phyloP scores from a whole-genome alignment of 2,888 invertebrate genomes.

The Papilio demoleus region DNA sequence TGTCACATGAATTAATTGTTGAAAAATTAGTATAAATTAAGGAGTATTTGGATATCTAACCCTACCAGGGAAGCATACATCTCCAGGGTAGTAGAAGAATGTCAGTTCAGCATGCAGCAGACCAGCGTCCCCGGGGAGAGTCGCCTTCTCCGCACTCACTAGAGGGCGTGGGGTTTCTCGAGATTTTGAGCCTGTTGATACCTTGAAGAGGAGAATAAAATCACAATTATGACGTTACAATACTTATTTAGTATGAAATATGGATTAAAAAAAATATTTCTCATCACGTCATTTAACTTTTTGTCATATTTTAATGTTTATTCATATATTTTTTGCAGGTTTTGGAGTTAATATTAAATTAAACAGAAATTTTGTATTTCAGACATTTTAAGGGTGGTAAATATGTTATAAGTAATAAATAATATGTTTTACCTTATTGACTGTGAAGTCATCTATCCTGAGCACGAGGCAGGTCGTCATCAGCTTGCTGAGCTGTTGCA shows the following conservation, averaged over 20 bases:
- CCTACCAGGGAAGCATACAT: slow-evolving; percentile 93
- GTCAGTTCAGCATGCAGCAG: slow-evolving; percentile 98
- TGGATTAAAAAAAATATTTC: too few species aligned
- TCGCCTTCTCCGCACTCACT: slow-evolving; percentile 88
- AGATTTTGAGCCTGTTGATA: slow-evolving; percentile 72
- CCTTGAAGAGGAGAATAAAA: slow-evolving; percentile 53
- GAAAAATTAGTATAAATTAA: too few species aligned
- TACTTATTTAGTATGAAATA: too few species aligned
- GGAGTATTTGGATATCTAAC: slow-evolving; percentile 27
- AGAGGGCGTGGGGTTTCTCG: slow-evolving; percentile 69
- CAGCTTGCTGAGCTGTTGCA: slow-evolving; percentile 91
- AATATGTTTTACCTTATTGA: too few species aligned
- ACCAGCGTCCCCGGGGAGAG: slow-evolving; percentile 94
- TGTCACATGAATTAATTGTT: too few species aligned
- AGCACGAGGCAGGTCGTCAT: slow-evolving; percentile 97
- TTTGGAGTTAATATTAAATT: too few species aligned
- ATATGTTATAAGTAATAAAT: too few species aligned
- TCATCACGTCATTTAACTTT: too few species aligned
- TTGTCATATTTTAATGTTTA: too few species aligned
- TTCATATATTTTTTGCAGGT: too few species aligned
- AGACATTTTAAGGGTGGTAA: too few species aligned
- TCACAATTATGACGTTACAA: background rate
- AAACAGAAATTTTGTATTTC: too few species aligned
- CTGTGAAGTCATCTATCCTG: slow-evolving; percentile 94
- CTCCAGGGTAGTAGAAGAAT: slow-evolving; percentile 97